These are phyloP conservation scores for Meloidogyne hapla DNA, from an alignment of 1,140 invertebrate genomes.

Conservation along the genomic window DNA sequence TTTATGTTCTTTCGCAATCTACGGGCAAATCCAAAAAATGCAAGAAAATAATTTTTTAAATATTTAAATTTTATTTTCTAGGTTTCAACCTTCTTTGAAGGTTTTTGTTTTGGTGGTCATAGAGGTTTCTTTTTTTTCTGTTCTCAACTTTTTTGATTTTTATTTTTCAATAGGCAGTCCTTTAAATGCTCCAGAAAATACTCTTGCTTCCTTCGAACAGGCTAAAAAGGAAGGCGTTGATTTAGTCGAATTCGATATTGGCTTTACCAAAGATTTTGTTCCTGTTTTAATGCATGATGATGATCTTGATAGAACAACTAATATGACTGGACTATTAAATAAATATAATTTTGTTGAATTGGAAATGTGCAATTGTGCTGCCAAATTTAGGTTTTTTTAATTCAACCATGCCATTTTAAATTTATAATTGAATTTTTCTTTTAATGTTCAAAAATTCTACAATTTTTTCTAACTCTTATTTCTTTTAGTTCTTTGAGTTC, in stretches of 20 bases:
- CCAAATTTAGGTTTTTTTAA: constrained; percentile 40
- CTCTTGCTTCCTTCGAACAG: constrained; percentile 56
- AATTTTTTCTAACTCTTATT: background rate
- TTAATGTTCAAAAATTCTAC: no score
- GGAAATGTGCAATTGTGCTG: constrained; percentile 64
- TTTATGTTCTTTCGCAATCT: background rate
- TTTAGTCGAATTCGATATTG: constrained; percentile 76
- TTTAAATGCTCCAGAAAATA: constrained; percentile 56
- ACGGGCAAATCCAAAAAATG: background rate
- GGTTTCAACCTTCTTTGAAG: constrained; percentile 52
- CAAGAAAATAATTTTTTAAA: background rate
- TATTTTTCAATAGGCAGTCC: constrained; percentile 44
- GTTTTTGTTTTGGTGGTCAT: constrained; percentile 57
- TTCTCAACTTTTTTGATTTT: background rate
- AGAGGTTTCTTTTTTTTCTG: constrained; percentile 27
- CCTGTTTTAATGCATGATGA: constrained; percentile 76
- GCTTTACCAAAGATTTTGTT: constrained; percentile 73
- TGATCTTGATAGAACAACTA: constrained; percentile 73
- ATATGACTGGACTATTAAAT: constrained; percentile 68
- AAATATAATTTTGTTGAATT: constrained; percentile 72
- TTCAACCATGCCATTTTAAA: no score
- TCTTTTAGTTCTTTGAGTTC: background rate
- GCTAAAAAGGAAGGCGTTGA: constrained; percentile 70
- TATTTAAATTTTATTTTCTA: constrained; percentile 35
- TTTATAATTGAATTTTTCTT: no score